Conservation (phyloP, 2,797 vertebrate genomes). For the Oceanodroma leucorhoa region DNA sequence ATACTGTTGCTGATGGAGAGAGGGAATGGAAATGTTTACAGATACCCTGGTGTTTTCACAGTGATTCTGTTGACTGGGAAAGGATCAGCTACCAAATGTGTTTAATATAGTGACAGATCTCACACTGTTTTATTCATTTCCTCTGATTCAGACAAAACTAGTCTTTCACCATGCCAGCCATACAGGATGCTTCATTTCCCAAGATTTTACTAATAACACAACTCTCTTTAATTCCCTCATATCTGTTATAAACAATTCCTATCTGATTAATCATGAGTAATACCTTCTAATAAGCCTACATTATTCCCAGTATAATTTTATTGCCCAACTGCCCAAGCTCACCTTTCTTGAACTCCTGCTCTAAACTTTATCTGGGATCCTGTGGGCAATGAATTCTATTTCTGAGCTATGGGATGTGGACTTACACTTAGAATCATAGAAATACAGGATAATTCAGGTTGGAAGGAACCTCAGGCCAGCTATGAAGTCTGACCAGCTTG, state of each 20-base stretch:
- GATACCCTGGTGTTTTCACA: not conserved
- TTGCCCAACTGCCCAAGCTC: not conserved
- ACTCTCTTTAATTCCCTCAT: constrained; percentile 10
- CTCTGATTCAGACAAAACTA: constrained; percentile 44
- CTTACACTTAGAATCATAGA: not conserved
- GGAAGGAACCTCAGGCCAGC: not conserved
- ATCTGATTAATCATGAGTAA: constrained; percentile 31
- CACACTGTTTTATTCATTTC: not conserved
- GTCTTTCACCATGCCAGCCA: constrained; percentile 21
- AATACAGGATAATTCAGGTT: not conserved
- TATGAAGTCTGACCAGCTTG: not conserved
- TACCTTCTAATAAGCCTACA: not conserved
- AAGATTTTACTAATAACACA: not conserved
- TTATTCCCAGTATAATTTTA: constrained; percentile 30
- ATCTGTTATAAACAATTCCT: constrained; percentile 54
- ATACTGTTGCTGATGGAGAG: not conserved
- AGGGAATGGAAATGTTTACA: not conserved
- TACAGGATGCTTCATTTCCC: not conserved
- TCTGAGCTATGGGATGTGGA: not conserved
- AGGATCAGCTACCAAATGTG: not conserved
- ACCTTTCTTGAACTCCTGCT: not conserved
- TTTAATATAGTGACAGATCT: not conserved
- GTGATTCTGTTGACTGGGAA: not conserved
- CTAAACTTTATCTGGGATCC: not conserved
- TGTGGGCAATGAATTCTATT: not conserved